phyloP scores from a whole-genome alignment of 2,888 invertebrate genomes.

The Aspidiotus rigidus region DNA sequence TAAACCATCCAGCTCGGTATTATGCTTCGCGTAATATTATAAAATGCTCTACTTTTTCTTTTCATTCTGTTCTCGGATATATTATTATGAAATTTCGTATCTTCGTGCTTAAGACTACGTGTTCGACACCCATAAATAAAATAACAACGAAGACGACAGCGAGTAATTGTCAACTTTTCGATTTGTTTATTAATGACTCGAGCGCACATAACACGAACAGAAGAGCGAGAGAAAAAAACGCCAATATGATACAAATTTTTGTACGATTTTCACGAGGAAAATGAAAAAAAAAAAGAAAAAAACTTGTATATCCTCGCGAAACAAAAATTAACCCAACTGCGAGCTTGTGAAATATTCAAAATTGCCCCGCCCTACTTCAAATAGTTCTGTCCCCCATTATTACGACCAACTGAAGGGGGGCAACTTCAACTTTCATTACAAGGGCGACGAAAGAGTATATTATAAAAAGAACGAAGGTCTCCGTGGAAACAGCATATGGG shows the following conservation, averaged over 20 bases:
- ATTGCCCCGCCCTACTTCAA: constrained; percentile 26
- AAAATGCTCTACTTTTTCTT: background rate
- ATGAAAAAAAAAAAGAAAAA: constrained; percentile 8
- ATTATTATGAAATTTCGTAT: background rate
- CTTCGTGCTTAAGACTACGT: background rate
- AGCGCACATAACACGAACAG: background rate
- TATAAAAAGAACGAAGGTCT: constrained; percentile 13
- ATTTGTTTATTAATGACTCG: constrained; percentile 1
- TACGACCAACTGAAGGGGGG: constrained; percentile 21
- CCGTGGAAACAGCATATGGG: constrained; percentile 30
- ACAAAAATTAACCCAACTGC: constrained; percentile 20
- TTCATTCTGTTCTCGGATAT: background rate
- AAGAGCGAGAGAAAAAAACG: constrained; percentile 8
- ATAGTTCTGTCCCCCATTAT: constrained; percentile 19
- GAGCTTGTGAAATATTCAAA: constrained; percentile 30
- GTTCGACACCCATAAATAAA: background rate
- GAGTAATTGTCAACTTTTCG: background rate
- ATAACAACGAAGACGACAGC: background rate
- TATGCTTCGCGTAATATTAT: background rate
- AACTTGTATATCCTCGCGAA: too few species aligned
- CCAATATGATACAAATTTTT: background rate
- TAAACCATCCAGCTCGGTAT: background rate
- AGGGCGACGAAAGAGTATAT: constrained; percentile 16
- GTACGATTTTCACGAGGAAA: background rate
- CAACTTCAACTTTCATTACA: constrained; percentile 14